Evolutionary conservation across 2,888 invertebrate genomes (phyloP).

Genomic region (Acanthosepion lycidas): DNA sequence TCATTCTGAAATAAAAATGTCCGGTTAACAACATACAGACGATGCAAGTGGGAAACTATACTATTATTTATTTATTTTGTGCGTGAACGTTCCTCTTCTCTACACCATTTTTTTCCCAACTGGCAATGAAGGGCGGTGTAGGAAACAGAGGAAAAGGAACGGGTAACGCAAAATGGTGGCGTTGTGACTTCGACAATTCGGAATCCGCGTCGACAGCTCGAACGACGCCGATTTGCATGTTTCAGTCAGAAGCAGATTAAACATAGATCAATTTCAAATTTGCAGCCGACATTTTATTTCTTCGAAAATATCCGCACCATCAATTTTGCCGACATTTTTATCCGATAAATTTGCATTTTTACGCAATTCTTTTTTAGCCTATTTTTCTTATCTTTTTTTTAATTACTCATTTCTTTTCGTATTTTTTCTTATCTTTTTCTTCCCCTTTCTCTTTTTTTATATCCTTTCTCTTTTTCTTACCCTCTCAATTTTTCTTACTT

Average conservation of each 20-base stretch:
- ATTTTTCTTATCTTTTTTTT: neutral
- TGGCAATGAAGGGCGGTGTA: neutral
- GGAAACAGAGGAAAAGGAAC: neutral
- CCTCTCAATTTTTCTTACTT: neutral
- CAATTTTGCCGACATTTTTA: slow-evolving; percentile 20
- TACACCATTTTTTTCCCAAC: neutral
- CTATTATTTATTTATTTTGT: neutral
- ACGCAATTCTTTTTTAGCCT: neutral
- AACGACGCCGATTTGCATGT: slow-evolving; percentile 21
- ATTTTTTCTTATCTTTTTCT: neutral
- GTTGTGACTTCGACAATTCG: neutral
- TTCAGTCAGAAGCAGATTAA: neutral
- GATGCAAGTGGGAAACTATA: neutral
- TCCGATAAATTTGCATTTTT: slow-evolving; percentile 10
- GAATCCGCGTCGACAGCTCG: slow-evolving; percentile 11
- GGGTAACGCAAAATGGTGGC: neutral
- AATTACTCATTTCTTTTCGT: neutral
- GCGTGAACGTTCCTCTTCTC: neutral
- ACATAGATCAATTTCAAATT: slow-evolving; percentile 14
- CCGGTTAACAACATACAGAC: neutral
- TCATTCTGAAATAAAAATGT: neutral
- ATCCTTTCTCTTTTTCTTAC: neutral
- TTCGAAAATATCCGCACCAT: slow-evolving; percentile 33
- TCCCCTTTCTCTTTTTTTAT: neutral
- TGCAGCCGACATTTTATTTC: slow-evolving; percentile 33